Evolutionary conservation across 2,113 vertebrate genomes (phyloP).

Genomic region (Sterrhoptilus dennistouni): DNA sequence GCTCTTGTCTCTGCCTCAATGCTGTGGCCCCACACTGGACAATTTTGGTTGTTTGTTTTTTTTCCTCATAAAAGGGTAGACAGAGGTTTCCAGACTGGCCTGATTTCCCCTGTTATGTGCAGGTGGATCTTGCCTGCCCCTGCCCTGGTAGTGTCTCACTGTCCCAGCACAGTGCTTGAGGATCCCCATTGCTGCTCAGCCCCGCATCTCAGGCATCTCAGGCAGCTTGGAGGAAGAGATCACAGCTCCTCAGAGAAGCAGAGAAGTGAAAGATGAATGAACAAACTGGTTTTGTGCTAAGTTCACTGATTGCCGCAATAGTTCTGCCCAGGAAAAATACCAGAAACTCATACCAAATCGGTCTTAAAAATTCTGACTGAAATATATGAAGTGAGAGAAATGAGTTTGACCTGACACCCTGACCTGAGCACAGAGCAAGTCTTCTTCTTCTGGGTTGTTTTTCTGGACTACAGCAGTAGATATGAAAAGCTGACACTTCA

Average conservation of each 20-base stretch:
- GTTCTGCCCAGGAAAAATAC: neutral
- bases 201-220: neutral
- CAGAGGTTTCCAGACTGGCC: neutral
- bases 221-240: neutral
- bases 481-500: rapidly evolving
- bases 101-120: rapidly evolving
- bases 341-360: neutral
- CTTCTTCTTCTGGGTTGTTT: neutral
- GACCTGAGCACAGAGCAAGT: neutral
- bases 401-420: neutral
- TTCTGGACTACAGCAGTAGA: neutral
- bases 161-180: neutral
- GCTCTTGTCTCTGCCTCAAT: neutral
- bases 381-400: neutral
- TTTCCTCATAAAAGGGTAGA: neutral
- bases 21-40: rapidly evolving
- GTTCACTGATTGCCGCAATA: neutral
- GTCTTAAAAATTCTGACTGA: neutral
- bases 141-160: neutral
- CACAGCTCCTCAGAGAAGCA: neutral
- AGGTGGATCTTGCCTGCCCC: neutral
- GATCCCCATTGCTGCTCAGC: neutral
- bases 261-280: neutral
- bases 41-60: neutral
- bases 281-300: neutral